Conservation (phyloP, 2,113 vertebrate genomes). For the Brienomyrus brachyistius region DNA sequence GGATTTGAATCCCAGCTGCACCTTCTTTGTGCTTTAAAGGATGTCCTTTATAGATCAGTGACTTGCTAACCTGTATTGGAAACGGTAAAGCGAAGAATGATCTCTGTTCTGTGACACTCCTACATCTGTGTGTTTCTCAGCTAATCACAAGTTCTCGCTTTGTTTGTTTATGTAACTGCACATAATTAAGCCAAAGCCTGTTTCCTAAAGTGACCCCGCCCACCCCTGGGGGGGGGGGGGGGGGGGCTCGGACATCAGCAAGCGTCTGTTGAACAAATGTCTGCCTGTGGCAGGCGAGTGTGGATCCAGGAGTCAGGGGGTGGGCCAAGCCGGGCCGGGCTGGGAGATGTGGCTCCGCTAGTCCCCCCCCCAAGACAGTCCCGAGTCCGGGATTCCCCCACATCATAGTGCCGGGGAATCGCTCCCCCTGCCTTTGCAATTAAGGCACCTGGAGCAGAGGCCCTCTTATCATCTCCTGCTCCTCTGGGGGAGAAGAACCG, state of each 20-base stretch:
- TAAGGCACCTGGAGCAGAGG: neutral
- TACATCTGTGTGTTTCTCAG: constrained; percentile 24
- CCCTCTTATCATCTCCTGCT: neutral
- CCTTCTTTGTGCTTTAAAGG: neutral
- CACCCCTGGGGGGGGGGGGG: neutral
- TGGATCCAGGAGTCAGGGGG: neutral
- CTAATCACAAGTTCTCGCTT: constrained; percentile 48
- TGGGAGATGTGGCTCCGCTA: neutral
- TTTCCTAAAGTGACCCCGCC: neutral
- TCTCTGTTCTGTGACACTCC: neutral
- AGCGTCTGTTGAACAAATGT: constrained; percentile 52
- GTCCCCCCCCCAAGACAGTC: neutral
- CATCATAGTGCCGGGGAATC: neutral
- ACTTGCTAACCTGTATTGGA: neutral
- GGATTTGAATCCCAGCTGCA: neutral
- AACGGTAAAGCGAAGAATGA: neutral
- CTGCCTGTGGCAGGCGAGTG: constrained; percentile 25
- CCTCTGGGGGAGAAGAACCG: constrained; percentile 22
- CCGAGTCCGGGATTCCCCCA: neutral
- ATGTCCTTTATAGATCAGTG: neutral
- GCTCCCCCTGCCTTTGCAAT: neutral
- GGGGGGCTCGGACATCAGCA: constrained; percentile 16
- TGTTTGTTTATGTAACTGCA: constrained; percentile 56
- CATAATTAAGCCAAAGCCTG: constrained; percentile 47
- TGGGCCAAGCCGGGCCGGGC: neutral